These are phyloP conservation scores for Asobara japonica DNA, from an alignment of 1,140 invertebrate species.

Conservation along the genomic window DNA sequence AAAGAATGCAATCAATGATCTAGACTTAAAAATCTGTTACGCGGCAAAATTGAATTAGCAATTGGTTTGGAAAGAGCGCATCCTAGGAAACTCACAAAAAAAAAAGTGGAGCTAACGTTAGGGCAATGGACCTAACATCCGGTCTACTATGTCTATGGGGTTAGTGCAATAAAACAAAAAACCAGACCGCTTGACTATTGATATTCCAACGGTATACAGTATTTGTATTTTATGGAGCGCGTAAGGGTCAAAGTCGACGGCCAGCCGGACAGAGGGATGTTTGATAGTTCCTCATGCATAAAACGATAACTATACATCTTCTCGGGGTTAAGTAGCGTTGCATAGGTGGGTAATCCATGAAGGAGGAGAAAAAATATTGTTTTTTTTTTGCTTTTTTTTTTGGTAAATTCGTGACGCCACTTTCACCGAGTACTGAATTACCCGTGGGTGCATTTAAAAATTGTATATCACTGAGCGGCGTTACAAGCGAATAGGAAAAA, in stretches of 20 bases:
- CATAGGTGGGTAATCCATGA: slow-evolving; percentile 4
- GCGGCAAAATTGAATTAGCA: background rate
- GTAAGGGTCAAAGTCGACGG: slow-evolving; percentile 25
- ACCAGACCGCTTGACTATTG: background rate
- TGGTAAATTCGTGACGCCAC: background rate
- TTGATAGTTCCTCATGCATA: slow-evolving; percentile 34
- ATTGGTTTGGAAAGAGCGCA: background rate
- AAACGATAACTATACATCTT: slow-evolving; percentile 18
- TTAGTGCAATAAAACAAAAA: slow-evolving; percentile 14
- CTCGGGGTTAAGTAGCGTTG: slow-evolving; percentile 29
- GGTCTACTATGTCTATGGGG: slow-evolving; percentile 22
- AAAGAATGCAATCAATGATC: background rate
- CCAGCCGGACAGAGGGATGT: slow-evolving; percentile 17
- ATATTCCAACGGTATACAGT: background rate
- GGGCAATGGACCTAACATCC: slow-evolving; percentile 28
- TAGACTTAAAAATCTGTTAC: too few relatives aligned
- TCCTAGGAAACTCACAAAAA: background rate
- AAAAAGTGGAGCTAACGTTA: background rate
- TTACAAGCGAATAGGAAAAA: background rate
- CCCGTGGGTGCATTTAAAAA: background rate
- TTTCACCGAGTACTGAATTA: background rate
- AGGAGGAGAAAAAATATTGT: background rate
- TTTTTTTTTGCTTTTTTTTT: too few relatives aligned
- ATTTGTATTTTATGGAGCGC: slow-evolving; percentile 15
- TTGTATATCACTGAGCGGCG: background rate